Evolutionary conservation across 2,888 invertebrate species (phyloP), one percentile per base, ranked within the genome.

Genomic region (Aphidius colemani): DNA sequence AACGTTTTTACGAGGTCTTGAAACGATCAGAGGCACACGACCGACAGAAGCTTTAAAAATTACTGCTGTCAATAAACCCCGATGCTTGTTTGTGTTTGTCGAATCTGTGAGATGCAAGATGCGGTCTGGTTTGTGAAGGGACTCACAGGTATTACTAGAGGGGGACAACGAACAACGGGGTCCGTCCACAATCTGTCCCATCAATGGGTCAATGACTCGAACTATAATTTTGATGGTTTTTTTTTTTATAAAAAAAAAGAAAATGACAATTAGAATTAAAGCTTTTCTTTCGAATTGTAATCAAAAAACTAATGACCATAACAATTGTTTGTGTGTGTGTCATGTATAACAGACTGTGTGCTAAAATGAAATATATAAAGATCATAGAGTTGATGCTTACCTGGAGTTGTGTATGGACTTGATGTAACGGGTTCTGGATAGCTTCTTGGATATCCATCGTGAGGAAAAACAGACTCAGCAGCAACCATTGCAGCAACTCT

Each of bases 391-490:
- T 70, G 78, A 79, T 85, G 86, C 78, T 87, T 88, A 88, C 92
- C 91, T 87, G 92, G 89, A 77, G 92, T 90, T 77, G 91, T 90
- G 77, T 92, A 92, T 50, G 92, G 90, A 66, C 89, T 90, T 74
- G 90, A 88, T 74, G 89, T 89, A 70, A 90, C 90, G 53, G 88
- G 87, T 81, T 90, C 91, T 61, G 86, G 88, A 45, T 92, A 92
- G 83, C 90, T 91, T 76, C 92, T 86, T 63, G 92, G 86, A 79
- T 92, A 92, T 63, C 90, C 87, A 72, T 91, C 90, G 82, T 92
- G 91, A 48, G 89, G 86, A 82, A 91, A 91, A 74, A 87, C 86
- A 69, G 88, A 87, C 68, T 86, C 87, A 49, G 85, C 84, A 50
- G 81, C 86, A 65, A 85, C 85, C 81, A 85, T 84, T 46, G 85